A percentile compares a stretch with the other conserved stretches of the same genome.
Evolutionary conservation across 2,888 invertebrate species (phyloP).

Genomic region (Brenthis daphne): DNA sequence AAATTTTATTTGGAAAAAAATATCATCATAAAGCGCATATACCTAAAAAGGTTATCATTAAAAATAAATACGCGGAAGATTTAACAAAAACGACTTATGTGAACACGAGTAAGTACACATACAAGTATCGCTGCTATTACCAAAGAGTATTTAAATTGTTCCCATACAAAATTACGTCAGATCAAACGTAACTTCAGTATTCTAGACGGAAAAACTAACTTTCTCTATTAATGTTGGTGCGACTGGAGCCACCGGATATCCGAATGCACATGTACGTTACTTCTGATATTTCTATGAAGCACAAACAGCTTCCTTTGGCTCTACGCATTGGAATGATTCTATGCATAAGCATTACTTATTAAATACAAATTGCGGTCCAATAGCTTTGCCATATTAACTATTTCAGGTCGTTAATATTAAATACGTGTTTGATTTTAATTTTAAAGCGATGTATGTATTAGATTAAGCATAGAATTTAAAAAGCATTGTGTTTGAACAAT

Average conservation of each 20-base stretch:
- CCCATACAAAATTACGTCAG: conserved; percentile 31
- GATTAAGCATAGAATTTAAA: too few relatives aligned
- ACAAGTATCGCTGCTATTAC: conserved; percentile 14
- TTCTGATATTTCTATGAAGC: conserved; percentile 36
- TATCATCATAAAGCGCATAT: too few relatives aligned
- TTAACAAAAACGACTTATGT: too few relatives aligned
- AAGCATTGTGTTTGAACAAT: too few relatives aligned
- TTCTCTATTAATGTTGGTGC: conserved; percentile 46
- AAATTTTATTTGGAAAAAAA: too few relatives aligned
- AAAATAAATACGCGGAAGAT: too few relatives aligned
- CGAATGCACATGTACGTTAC: conserved; percentile 35
- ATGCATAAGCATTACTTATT: conserved; percentile 16
- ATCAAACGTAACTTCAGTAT: conserved; percentile 26
- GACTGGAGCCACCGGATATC: conserved; percentile 36
- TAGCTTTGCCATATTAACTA: conserved; percentile 1
- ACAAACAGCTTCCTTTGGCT: conserved; percentile 32
- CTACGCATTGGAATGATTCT: conserved; percentile 22
- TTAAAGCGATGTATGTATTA: too few relatives aligned
- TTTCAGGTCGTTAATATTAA: too few relatives aligned
- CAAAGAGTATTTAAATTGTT: conserved; percentile 28
- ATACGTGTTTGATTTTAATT: too few relatives aligned
- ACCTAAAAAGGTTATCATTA: too few relatives aligned
- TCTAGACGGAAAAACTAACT: conserved; percentile 47
- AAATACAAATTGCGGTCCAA: conserved; percentile 3
- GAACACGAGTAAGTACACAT: too few relatives aligned